Percentiles rank a stretch among this genome's conserved stretches.
These are phyloP conservation scores for Thereva unica DNA, from an alignment of 2,888 invertebrate genomes.

Conservation along the genomic window DNA sequence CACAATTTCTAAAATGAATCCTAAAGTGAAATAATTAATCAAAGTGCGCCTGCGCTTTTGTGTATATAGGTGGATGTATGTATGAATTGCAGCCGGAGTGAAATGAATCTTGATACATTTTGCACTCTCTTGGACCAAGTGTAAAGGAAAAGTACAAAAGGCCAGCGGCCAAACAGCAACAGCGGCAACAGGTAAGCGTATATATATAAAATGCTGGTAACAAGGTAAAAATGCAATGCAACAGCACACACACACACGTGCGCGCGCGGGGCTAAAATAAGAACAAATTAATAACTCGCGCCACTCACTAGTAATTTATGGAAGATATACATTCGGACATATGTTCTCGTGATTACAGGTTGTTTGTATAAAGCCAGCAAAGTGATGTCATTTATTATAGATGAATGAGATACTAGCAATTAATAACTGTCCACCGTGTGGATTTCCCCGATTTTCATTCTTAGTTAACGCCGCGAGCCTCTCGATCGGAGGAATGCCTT, in stretches of 20 bases:
- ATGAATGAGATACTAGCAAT: constrained; percentile 57
- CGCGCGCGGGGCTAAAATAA: constrained; percentile 11
- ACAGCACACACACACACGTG: not conserved
- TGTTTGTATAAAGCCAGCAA: constrained; percentile 38
- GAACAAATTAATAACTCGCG: constrained; percentile 31
- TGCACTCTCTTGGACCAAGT: constrained; percentile 7
- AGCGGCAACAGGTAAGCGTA: too few relatives aligned
- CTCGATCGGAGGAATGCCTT: constrained; percentile 11
- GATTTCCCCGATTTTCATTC: not conserved
- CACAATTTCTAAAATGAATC: constrained; percentile 18
- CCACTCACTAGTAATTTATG: constrained; percentile 41
- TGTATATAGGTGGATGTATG: constrained; percentile 2
- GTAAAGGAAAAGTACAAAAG: constrained; percentile 8
- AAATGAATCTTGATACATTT: constrained; percentile 6
- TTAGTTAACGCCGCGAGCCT: not conserved
- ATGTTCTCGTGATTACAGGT: constrained; percentile 44
- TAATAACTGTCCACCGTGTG: constrained; percentile 53
- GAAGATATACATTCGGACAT: constrained; percentile 43
- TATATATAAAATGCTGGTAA: not conserved
- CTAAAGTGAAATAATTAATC: constrained; percentile 27
- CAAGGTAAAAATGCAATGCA: constrained; percentile 17
- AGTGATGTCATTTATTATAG: constrained; percentile 52
- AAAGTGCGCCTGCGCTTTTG: constrained; percentile 24
- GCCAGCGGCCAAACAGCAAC: constrained; percentile 7
- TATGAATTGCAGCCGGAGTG: not conserved